Evolutionary conservation across 2,797 vertebrate species (phyloP), one percentile per base, ranked within the genome.

Genomic region (Valencia hispanica): DNA sequence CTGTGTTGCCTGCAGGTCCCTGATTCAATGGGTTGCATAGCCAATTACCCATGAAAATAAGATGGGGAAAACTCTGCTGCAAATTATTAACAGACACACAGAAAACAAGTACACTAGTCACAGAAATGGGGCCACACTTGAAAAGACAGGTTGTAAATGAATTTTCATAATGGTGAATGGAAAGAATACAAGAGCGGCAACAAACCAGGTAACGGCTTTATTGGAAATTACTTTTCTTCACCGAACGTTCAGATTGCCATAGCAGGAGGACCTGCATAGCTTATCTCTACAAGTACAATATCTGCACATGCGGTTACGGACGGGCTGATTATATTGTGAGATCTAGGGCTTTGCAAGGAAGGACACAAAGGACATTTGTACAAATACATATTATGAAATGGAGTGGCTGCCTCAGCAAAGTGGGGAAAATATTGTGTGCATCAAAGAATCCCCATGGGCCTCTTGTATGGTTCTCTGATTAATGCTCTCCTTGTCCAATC

Each of bases 21-120:
- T 81, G 81, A 79, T 78, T 91, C 83, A 79, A 83, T 83, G 88
- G 74, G 76, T 84, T 72, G 87, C 81, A 87, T 78, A 73, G 74
- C 63, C 83, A 86, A 91, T 91, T 91, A 92, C 61, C 85, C 87
- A 63, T 84, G 83, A 79, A 90, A 90, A 86, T 74, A 74, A 86
- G 74, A 81, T 66, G 57, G 61, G 72, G 51, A 73, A 73, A 76
- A 78, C 76, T 45, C 55, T n/a, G 81, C 73, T 82, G 81, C 61
- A 72, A 79, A 83, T 80, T 79, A 90, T 81, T 87, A 88, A 83
- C 79, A 85, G 78, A 50, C 68, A 71, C 63, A 65, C 20, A 57
- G n/a, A 50, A 20, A 77, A 84, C 68, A 83, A 77, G 51, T 68
- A 59, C 45, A 51, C 25, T 57, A 57, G 50, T 75, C 5, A 50